A percentile compares a stretch with the other conserved stretches of the same genome.
Conservation (phyloP, 2,888 invertebrate genomes). For the Malthinus flaveolus region DNA sequence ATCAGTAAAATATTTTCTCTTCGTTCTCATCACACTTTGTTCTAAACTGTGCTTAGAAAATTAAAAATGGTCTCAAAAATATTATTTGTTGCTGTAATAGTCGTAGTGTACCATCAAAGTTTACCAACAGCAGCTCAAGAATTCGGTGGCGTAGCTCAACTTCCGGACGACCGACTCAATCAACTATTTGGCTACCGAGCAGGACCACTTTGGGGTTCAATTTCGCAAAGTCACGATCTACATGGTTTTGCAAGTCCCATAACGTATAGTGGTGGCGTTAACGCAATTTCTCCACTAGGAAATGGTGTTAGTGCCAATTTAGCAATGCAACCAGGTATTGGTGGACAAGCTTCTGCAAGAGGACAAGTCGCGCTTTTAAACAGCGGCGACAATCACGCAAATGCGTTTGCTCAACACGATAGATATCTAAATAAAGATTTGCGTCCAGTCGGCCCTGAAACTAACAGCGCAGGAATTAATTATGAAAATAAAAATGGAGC, state of each 20-base stretch:
- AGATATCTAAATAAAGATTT: constrained; percentile 9
- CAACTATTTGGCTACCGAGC: no score
- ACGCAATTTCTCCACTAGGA: neutral
- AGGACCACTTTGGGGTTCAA: constrained; percentile 20
- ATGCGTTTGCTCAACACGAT: constrained; percentile 8
- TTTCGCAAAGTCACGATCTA: constrained; percentile 3
- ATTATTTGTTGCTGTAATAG: no score
- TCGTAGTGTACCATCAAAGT: no score
- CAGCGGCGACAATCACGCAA: constrained; percentile 3
- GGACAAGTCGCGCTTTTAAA: constrained; percentile 9
- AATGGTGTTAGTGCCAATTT: neutral
- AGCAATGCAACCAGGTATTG: constrained; percentile 9
- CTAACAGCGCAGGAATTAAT: constrained; percentile 8
- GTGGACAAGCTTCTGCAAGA: constrained; percentile 12
- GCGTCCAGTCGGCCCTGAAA: constrained; percentile 12
- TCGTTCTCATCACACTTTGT: no score
- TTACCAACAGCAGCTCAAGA: no score
- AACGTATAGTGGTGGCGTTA: neutral
- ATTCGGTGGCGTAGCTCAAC: no score
- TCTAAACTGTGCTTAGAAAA: no score
- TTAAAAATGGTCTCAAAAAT: no score
- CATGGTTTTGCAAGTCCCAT: neutral
- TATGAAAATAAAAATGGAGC: constrained; percentile 12
- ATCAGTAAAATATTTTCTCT: no score
- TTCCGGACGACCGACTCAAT: no score